Evolutionary conservation across 2,888 invertebrate species (phyloP), one percentile per base, ranked within the genome.

Genomic region (Erpobdella octoculata): DNA sequence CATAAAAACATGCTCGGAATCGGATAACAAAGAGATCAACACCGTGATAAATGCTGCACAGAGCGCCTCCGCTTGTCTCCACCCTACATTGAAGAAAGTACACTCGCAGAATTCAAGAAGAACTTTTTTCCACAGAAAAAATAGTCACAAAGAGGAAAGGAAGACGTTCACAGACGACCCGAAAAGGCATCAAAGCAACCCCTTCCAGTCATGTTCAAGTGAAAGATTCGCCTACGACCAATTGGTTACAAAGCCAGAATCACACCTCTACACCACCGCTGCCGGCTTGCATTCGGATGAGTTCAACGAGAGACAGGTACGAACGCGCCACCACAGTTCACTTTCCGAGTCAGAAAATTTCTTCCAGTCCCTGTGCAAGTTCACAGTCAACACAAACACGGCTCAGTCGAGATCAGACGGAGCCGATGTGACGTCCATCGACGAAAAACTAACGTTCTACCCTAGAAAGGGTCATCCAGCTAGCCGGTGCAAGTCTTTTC

Each of bases 151-250:
- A 76, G 36, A 73, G 69, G 70, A 75, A 70, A 41, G 73, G 73
- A 66, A 75, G 74, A 61, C 72, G 0, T 76, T 70, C 67, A 73
- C 73, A 15, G 75, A 76, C 2, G 73, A 74, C 64, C 48, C 74
- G 1, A 70, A 65, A 25, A 31, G 58, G 53, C 67, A 25, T 8
- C 33, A 35, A 8, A 31, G 38, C 3, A 74, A 85, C 87, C 93
- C 33, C 35, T 73, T 72, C 46, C 72, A 71, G 8, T 5, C 75
- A n/a, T 72, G 77, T 86, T 88, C 79, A 90, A 92, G 93, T 83
- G 91, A 93, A 64, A 92, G 92, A 81, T 89, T 91, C 79, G 96
- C 93, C 0, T 97, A 97, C 85, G 90, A 91, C 79, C 90, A 91
- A 78, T 86, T 97, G 69, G 92, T 97, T 71, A 93, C 94, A 81